Conservation (phyloP, 2,113 vertebrate species). For the Seriola quinqueradiata region DNA sequence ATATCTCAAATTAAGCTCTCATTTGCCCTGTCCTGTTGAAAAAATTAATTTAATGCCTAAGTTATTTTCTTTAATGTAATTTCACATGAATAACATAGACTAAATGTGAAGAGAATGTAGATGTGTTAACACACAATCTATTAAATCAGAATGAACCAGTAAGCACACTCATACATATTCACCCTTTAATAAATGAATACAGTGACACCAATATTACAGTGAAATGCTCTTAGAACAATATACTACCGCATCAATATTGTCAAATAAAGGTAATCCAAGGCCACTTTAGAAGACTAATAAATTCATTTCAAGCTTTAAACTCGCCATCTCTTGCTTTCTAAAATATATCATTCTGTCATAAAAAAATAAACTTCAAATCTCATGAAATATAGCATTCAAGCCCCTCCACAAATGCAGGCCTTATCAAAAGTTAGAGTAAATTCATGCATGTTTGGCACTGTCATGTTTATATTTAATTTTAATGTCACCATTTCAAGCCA, state of each 20-base stretch:
- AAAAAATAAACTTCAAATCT: conserved; percentile 71
- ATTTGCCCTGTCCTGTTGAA: neutral
- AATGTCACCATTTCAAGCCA: conserved; percentile 21
- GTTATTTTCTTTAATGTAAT: neutral
- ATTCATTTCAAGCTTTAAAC: conserved; percentile 37
- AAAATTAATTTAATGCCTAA: neutral
- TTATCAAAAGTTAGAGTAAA: conserved; percentile 54
- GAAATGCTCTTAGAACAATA: conserved; percentile 43
- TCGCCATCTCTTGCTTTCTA: conserved; percentile 25
- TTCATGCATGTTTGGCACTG: conserved; percentile 53
- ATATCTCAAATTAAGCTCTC: neutral
- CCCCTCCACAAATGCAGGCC: conserved; percentile 27
- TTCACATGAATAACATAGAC: neutral
- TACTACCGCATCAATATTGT: conserved; percentile 23
- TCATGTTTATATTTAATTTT: conserved; percentile 29
- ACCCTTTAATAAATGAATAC: conserved; percentile 53
- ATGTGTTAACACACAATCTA: conserved; percentile 13
- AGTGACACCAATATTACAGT: conserved; percentile 45
- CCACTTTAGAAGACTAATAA: conserved; percentile 46
- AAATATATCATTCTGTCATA: conserved; percentile 67
- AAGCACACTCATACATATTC: conserved; percentile 43
- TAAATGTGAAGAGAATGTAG: neutral
- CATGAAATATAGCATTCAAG: conserved; percentile 52
- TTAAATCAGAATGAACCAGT: conserved; percentile 23
- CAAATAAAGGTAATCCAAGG: conserved; percentile 52